Percentiles rank a stretch among this genome's conserved stretches.
phyloP scores from a whole-genome alignment of 2,888 invertebrate genomes.

The Clistopyga incitator region DNA sequence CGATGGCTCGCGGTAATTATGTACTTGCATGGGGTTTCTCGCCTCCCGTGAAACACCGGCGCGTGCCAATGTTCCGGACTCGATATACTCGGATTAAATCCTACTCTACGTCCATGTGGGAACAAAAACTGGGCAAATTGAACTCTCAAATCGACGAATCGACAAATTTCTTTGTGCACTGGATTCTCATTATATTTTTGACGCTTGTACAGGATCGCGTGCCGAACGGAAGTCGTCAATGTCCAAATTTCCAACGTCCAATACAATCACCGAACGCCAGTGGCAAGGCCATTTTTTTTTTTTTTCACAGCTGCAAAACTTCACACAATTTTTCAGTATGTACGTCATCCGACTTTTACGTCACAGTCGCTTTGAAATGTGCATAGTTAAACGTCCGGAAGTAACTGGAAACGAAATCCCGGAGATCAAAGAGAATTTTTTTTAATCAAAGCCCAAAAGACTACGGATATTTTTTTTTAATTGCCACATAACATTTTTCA shows the following conservation, averaged over 20 bases:
- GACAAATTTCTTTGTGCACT: too few species aligned
- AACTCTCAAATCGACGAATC: too few species aligned
- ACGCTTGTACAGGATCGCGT: too few species aligned
- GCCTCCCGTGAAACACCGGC: slow-evolving; percentile 8
- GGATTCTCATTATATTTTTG: too few species aligned
- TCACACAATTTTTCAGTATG: too few species aligned
- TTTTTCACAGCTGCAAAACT: neutral
- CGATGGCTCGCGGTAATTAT: slow-evolving; percentile 73
- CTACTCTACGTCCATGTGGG: neutral
- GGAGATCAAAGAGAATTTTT: neutral
- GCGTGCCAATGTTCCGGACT: neutral
- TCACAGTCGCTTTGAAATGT: neutral
- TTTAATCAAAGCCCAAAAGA: neutral
- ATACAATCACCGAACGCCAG: too few species aligned
- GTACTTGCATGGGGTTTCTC: slow-evolving; percentile 54
- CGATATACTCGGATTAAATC: slow-evolving; percentile 46
- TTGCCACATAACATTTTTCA: too few species aligned
- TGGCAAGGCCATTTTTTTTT: neutral
- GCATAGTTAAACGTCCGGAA: neutral
- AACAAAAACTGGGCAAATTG: too few species aligned
- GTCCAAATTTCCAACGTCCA: too few species aligned
- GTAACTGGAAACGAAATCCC: neutral
- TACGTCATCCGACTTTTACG: neutral
- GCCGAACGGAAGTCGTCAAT: too few species aligned
- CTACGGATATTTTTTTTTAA: neutral